Evolutionary conservation across 1,140 invertebrate genomes (phyloP), one percentile per base, ranked within the genome.

Genomic region (Mylabris phalerata): DNA sequence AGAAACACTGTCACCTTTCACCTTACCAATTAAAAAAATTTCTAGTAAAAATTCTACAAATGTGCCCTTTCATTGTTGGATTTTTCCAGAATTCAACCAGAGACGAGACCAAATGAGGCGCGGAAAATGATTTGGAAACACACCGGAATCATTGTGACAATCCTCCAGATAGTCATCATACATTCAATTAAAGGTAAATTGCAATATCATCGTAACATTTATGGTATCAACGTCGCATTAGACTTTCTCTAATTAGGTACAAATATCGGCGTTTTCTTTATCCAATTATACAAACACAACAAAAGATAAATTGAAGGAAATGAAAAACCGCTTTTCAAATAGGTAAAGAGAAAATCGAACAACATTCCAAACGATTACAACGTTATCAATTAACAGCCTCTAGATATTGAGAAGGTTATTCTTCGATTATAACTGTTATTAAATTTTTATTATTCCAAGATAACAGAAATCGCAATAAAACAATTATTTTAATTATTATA

Each of bases 131-230:
- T 25, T n/a, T 32, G 45, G 11, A 19, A 4, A 9, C 24, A 44
- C 54, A 41, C 39, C 54, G 19, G 19, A 19, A 19, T 19, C 19
- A 19, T 19, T 19, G 19, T 19, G 19, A 56, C 54, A 11, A 27
- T 56, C 9, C 32, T 56, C n/a, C 44, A 47, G 54, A 56, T 48
- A 38, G 54, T 44, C 47, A n/a, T 39, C 10, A 11, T 56, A 45
- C 54, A 56, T 48, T 56, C 54, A 24, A 39, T 26, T 38, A 39
- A 4, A 48, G 54, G 54, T 56, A 39, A 56, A 44, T 47, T 11
- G 27, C n/a, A 13, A 11, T 27, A 13, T 52, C 38, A 42, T 5
- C 50, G 19, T 40, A 19, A 19, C 11, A 25, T 3, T 45, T 55
- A 25, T 45, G n/a, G 41, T 32, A 24, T 45, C 27, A 45, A 38